Conservation (phyloP, 35 echinoderm and acorn worm species). For the Patiria miniata region DNA sequence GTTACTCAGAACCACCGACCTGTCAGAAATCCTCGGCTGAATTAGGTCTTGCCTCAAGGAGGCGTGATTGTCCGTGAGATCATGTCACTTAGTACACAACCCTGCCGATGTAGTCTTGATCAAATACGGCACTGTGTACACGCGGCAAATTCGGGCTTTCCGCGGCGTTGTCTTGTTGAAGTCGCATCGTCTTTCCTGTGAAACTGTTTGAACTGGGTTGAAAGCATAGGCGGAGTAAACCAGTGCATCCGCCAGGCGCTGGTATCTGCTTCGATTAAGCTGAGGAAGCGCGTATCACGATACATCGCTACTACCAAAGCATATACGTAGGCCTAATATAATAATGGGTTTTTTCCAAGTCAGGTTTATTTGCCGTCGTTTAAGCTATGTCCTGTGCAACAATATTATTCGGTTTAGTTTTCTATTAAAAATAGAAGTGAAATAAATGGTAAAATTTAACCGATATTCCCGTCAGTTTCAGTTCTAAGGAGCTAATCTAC, state of each 20-base stretch:
- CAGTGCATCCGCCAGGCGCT: not conserved
- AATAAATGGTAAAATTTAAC: no score
- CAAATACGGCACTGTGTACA: not conserved
- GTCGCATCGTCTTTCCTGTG: not conserved
- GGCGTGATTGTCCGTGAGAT: not conserved
- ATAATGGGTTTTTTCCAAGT: no score
- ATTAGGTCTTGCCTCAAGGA: not conserved
- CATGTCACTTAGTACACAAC: not conserved
- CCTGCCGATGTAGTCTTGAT: not conserved
- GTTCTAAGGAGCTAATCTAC: no score
- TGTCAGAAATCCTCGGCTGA: not conserved
- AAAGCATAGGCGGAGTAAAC: not conserved
- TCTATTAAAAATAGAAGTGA: no score
- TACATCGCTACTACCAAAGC: no score
- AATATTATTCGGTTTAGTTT: no score
- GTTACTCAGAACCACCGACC: not conserved
- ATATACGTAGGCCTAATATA: no score
- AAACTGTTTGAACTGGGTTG: constrained; percentile 3
- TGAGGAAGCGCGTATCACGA: no score
- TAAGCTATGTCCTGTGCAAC: no score
- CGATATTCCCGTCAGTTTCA: no score
- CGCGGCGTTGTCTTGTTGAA: not conserved
- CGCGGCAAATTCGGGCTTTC: not conserved
- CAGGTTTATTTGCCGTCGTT: no score
- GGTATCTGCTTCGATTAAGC: no score